These are phyloP conservation scores for Steinernema hermaphroditum DNA, from an alignment of 2,888 invertebrate genomes.

Conservation along the genomic window DNA sequence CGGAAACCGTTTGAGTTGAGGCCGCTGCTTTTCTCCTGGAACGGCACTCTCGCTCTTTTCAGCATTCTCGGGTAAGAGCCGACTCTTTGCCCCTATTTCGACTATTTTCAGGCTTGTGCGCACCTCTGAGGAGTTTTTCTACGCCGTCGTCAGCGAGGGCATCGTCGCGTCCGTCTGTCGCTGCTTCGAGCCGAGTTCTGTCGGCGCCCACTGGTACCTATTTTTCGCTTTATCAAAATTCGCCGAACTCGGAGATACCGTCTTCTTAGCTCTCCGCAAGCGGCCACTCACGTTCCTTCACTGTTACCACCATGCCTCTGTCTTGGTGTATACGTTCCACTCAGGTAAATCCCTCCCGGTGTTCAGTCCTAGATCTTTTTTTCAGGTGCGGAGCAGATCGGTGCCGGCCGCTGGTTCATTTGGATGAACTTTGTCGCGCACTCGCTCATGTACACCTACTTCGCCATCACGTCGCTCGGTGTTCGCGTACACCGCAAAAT, in stretches of 20 bases:
- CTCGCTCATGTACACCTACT: constrained; percentile 69
- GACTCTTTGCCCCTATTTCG: background rate
- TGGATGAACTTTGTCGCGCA: constrained; percentile 68
- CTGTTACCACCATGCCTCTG: constrained; percentile 42
- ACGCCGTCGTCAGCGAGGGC: constrained; percentile 35
- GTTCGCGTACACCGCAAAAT: constrained; percentile 70
- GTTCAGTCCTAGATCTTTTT: too few relatives aligned
- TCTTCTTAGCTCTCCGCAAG: constrained; percentile 39
- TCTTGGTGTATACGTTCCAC: constrained; percentile 38
- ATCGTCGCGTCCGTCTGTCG: constrained; percentile 38
- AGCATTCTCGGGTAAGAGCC: constrained; percentile 42
- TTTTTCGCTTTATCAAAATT: constrained; percentile 44
- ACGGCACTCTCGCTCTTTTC: constrained; percentile 40
- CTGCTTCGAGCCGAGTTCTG: constrained; percentile 35
- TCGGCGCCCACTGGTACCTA: constrained; percentile 38
- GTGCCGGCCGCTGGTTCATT: constrained; percentile 38
- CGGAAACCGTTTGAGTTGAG: constrained; percentile 37
- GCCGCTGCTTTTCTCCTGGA: constrained; percentile 36
- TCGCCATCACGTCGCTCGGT: constrained; percentile 67
- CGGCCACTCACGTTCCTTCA: constrained; percentile 41
- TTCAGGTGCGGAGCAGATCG: constrained; percentile 38
- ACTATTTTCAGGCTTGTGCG: constrained; percentile 34
- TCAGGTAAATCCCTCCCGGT: constrained; percentile 32
- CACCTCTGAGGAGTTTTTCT: constrained; percentile 34
- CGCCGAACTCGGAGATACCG: constrained; percentile 43